These are phyloP conservation scores for Glyptemys insculpta DNA, from an alignment of 2,797 vertebrate genomes.

Conservation along the genomic window DNA sequence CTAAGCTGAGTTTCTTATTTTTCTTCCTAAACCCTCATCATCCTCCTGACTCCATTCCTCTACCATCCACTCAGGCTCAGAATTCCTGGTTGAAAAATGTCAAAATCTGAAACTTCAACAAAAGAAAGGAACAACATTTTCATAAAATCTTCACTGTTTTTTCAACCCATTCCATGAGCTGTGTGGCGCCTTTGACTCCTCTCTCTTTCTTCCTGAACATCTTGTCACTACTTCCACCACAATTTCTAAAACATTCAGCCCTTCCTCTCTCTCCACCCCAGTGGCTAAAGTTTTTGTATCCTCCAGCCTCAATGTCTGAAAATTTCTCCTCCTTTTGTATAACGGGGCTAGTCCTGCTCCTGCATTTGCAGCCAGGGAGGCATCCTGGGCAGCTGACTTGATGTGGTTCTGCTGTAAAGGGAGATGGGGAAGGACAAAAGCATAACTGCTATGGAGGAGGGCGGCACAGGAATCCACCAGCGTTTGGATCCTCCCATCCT, in stretches of 20 bases:
- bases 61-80: background rate
- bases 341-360: background rate
- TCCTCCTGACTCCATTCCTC: background rate
- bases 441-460: background rate
- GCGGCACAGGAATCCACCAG: background rate
- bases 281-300: background rate
- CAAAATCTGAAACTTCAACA: background rate
- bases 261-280: background rate
- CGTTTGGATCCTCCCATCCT: background rate
- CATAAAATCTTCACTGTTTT: background rate
- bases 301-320: background rate
- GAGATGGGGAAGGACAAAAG: slow-evolving; percentile 2
- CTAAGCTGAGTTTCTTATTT: background rate
- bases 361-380: background rate
- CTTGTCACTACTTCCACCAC: background rate
- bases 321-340: background rate
- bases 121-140: background rate
- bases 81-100: background rate
- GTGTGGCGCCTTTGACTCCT: background rate
- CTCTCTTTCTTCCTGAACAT: background rate
- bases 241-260: background rate
- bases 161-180: background rate
- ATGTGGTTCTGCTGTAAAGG: background rate
- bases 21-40: background rate
- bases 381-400: background rate